Evolutionary conservation across 1,140 invertebrate genomes (phyloP).

Genomic region (Drosophila trapezifrons): DNA sequence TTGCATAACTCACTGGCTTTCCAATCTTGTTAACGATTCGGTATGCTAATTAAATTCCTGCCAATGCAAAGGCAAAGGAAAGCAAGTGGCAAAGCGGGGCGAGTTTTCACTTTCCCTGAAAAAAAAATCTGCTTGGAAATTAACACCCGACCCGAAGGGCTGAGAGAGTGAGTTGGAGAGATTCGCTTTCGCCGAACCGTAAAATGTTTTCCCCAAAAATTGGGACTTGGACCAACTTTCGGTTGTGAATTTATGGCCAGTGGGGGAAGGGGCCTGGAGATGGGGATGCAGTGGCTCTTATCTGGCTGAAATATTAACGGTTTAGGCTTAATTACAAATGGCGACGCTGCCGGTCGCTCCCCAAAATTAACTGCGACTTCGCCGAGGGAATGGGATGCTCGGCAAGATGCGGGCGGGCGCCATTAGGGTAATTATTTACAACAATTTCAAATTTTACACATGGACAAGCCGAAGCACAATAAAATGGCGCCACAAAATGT

Average conservation of each 20-base stretch:
- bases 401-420: conserved; percentile 9
- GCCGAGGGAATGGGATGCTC: background rate
- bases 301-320: conserved; percentile 80
- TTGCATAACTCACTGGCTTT: conserved; percentile 69
- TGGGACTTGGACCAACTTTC: conserved; percentile 61
- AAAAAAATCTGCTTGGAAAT: conserved; percentile 62
- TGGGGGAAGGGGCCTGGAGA: conserved; percentile 1
- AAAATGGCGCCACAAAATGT: conserved; percentile 67
- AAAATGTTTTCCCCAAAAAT: conserved; percentile 62
- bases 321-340: conserved; percentile 82
- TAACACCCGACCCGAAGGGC: conserved; percentile 55
- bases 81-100: conserved; percentile 30
- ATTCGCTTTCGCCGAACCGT: conserved; percentile 60
- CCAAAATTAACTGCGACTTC: conserved; percentile 66
- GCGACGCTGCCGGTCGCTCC: conserved; percentile 56
- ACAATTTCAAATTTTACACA: conserved; percentile 82
- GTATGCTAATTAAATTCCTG: conserved; percentile 77
- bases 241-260: conserved; percentile 47
- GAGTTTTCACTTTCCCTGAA: conserved; percentile 55
- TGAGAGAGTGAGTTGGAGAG: conserved; percentile 17
- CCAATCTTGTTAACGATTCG: conserved; percentile 78
- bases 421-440: conserved; percentile 82
- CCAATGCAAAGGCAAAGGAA: conserved; percentile 60
- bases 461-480: conserved; percentile 67
- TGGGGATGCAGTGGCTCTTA: conserved; percentile 57